Evolutionary conservation across 2,113 vertebrate genomes (phyloP).

Genomic region (Leucosticte australis): DNA sequence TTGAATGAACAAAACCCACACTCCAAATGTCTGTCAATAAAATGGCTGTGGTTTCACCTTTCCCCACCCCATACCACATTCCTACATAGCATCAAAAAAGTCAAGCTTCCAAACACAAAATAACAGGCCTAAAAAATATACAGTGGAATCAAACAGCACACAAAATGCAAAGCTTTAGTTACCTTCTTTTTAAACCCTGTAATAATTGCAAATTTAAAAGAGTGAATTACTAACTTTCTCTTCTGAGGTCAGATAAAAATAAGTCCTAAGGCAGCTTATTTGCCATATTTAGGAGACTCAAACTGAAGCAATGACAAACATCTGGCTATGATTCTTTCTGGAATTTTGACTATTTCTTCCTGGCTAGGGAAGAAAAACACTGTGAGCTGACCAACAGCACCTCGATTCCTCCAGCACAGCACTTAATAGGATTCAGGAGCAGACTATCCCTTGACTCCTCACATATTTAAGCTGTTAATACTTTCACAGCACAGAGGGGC

Average conservation of each 20-base stretch:
- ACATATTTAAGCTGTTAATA: constrained; percentile 52
- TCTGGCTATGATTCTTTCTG: constrained; percentile 72
- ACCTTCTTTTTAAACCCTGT: constrained; percentile 22
- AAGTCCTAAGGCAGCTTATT: constrained; percentile 48
- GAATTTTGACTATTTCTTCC: constrained; percentile 73
- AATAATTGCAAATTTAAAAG: constrained; percentile 35
- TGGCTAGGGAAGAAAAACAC: constrained; percentile 44
- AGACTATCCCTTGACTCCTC: constrained; percentile 18
- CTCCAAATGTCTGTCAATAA: background rate
- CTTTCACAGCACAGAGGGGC: background rate
- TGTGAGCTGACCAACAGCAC: constrained; percentile 39
- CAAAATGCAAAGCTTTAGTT: constrained; percentile 18
- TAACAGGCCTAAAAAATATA: constrained; percentile 33
- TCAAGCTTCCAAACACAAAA: constrained; percentile 47
- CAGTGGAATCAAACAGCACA: background rate
- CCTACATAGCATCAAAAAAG: background rate
- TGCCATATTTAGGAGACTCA: constrained; percentile 73
- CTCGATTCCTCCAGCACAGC: background rate
- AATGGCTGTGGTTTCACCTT: background rate
- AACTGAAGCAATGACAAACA: constrained; percentile 64
- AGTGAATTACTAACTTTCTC: constrained; percentile 67
- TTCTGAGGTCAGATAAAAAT: constrained; percentile 68
- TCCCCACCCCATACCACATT: constrained; percentile 46
- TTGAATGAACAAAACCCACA: background rate
- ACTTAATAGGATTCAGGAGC: constrained; percentile 46